Base-by-base conservation (phyloP, 2,797 vertebrate genomes). In the Ficedula albicollis region DNA sequence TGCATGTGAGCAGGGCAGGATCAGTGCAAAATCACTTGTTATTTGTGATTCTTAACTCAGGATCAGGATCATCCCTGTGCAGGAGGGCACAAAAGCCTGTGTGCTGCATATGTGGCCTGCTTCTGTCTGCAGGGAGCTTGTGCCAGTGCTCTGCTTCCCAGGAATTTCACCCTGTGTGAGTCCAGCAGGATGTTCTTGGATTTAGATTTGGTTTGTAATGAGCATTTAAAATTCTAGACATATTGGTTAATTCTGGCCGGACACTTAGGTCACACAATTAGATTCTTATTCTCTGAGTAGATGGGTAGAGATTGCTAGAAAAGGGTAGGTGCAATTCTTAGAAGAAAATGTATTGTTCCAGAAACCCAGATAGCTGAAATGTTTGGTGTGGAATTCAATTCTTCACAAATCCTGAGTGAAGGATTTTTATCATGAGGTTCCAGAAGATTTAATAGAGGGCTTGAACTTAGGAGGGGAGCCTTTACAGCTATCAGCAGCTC, bases 151-250 rank as follows among this genome's bases (percentile, higher is more conserved):
- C 76, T 79, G 83, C 90, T 96, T 93, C 80, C 67, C 93, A 95
- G 77, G 88, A 96, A 96, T 97, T 96, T 88, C 86, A 73, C 44
- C 80, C 77, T 67, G 70, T 91, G 70, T 29, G 67, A 93, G 84
- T 95, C 77, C 92, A 97, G 86, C 88, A 87, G 88, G 90, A 95
- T 90, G 93, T 97, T 93, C 94, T 95, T 97, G 95, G 94, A 95
- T 93, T 91, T 93, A 41, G 55, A 52, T 89, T 76, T 82, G 74
- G 80, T 27, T 94, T 87, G 39, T 86, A 91, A 90, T 21, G 77
- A 93, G 67, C 83, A 70, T 91, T 89, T 87, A 59, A 90, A 96
- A 93, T 94, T 93, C 88, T 96, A 95, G 92, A 93, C 77, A 17
- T 91, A 44, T 55, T 94, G 86, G 86, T 95, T 93, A 93, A 87